Evolutionary conservation across 2,888 invertebrate species (phyloP).

Genomic region (Toxonevra muliebris): DNA sequence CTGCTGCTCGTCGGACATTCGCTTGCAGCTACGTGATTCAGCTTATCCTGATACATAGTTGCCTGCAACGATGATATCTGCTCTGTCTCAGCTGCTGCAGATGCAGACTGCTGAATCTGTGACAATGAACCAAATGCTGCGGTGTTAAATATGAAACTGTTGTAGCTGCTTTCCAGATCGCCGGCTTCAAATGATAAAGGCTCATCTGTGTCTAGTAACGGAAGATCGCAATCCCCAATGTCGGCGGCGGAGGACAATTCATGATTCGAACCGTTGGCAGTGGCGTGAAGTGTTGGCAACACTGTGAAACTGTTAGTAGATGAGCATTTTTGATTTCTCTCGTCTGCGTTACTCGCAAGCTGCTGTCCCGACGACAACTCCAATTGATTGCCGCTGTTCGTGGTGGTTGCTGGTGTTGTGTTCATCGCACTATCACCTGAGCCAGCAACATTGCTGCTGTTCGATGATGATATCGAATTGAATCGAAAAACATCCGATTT

Average conservation of each 20-base stretch:
- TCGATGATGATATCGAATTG: conserved; percentile 33
- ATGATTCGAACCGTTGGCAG: background rate
- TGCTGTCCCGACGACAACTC: no score
- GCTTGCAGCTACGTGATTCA: conserved; percentile 41
- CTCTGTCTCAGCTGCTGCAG: conserved; percentile 9
- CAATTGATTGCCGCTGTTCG: no score
- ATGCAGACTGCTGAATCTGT: conserved; percentile 31
- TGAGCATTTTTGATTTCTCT: no score
- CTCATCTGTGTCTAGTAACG: conserved; percentile 75
- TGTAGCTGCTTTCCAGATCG: conserved; percentile 70
- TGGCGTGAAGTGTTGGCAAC: no score
- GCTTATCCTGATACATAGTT: conserved; percentile 62
- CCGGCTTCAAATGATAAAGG: conserved; percentile 70
- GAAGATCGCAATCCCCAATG: conserved; percentile 76
- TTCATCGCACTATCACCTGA: conserved; percentile 34
- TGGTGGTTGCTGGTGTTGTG: conserved; percentile 1
- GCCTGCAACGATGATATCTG: conserved; percentile 55
- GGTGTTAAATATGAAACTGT: conserved; percentile 74
- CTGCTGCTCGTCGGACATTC: conserved; percentile 26
- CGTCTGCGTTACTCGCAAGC: no score
- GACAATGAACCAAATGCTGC: conserved; percentile 45
- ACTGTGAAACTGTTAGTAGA: no score
- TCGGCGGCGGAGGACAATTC: conserved; percentile 62
- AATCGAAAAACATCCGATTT: conserved; percentile 75
- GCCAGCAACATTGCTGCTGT: conserved; percentile 28